Evolutionary conservation across 2,113 vertebrate species (phyloP), one percentile per base, ranked within the genome.

Genomic region (Tenebrosternarchus preto): DNA sequence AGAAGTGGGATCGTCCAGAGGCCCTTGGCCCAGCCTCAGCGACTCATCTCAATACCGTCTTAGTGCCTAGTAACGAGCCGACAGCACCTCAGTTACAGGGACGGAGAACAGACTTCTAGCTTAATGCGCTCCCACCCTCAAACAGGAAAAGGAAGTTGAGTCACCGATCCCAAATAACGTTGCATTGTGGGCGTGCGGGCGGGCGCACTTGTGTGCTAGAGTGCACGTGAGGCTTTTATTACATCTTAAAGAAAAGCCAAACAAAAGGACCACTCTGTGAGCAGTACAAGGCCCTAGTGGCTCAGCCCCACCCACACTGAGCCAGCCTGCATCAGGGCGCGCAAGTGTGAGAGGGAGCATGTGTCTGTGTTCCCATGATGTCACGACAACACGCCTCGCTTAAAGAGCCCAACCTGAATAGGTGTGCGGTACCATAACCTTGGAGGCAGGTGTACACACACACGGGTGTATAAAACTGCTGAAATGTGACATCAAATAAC

Each of bases 131-230:
- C 20, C 29, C 56, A 43, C 73, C 55, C 29, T 25, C 2, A 17
- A 39, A 61, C 50, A 76, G 80, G 68, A 82, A 82, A 67, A 63
- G 83, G 83, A 85, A 85, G 53, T 67, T 64, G 77, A 60, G 76
- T 79, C 71, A 84, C 56, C 59, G n/a, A 31, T n/a, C 31, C 56
- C 33, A 50, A 68, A 15, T 72, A 73, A 66, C 5, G 7, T 17
- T 16, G 1, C 22, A 50, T 19, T 63, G 11, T 1, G 9, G 8
- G 25, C 8, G 25, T 33, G 53, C 6, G 56, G n/a, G 31, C 5
- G 39, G 39, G 39, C 39, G 39, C 39, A 43, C 39, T n/a, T 46
- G 55, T 61, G 67, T 61, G 67, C 19, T 31, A n/a, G 55, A 3
- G 33, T 33, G 27, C 15, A n/a, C 15, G 29, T 9, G 29, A 3